Conservation (phyloP, 2,888 invertebrate species). For the Sphinx pinastri region DNA sequence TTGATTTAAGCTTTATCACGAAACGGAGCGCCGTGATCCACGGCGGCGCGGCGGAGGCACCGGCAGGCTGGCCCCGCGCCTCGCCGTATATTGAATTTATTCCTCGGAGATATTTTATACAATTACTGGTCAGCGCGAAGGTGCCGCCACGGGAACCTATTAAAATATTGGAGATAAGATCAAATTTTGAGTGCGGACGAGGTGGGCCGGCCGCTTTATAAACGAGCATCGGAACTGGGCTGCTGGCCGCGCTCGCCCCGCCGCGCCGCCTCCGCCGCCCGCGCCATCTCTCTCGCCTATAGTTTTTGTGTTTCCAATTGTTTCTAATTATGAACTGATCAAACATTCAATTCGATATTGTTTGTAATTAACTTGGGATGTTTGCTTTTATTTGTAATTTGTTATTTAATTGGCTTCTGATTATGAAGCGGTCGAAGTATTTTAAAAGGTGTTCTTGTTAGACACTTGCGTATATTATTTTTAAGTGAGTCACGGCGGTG, state of each 20-base stretch:
- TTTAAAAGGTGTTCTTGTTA: slow-evolving; percentile 49
- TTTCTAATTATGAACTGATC: slow-evolving; percentile 79
- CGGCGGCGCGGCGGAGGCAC: slow-evolving; percentile 2
- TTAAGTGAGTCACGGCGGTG: slow-evolving; percentile 33
- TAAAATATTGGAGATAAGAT: slow-evolving; percentile 82
- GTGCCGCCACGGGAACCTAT: slow-evolving; percentile 81
- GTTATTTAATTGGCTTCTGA: slow-evolving; percentile 77
- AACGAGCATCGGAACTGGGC: slow-evolving; percentile 71
- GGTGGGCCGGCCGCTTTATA: slow-evolving; percentile 75
- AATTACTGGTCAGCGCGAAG: slow-evolving; percentile 70
- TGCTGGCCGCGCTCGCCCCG: slow-evolving; percentile 65
- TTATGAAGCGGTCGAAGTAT: slow-evolving; percentile 59
- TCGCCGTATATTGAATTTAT: slow-evolving; percentile 73
- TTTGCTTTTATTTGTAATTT: slow-evolving; percentile 75
- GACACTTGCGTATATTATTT: slow-evolving; percentile 34
- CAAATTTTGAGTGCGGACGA: slow-evolving; percentile 76
- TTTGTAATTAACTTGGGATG: slow-evolving; percentile 71
- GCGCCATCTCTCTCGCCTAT: slow-evolving; percentile 64
- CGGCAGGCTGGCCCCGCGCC: slow-evolving; percentile 50
- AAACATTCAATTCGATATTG: slow-evolving; percentile 78
- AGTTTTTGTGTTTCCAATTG: slow-evolving; percentile 78
- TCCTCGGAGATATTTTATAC: slow-evolving; percentile 71
- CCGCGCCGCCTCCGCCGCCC: slow-evolving; percentile 54
- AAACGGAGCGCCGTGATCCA: slow-evolving; percentile 55
- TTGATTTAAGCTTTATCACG: slow-evolving; percentile 81